Base-by-base conservation (phyloP, 2,797 vertebrate species). In the Thaleichthys pacificus region DNA sequence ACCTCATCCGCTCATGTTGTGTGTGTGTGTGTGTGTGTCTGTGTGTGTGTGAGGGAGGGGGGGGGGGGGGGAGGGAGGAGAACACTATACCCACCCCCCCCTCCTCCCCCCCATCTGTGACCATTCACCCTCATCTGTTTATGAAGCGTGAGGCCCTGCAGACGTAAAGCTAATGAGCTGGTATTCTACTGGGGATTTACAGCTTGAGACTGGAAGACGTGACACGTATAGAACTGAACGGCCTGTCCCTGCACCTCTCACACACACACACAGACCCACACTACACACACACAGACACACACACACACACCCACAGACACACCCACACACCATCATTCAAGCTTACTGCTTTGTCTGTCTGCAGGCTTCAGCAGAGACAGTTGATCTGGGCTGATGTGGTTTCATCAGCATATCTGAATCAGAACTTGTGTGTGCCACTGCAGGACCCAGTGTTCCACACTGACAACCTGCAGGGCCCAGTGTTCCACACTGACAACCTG, bases 91-190 rank as follows among this genome's bases (percentile, higher is more conserved):
- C 17, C 17, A 22, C 64, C 17, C 17, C 9, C 71, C 38, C 21
- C 66, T 42, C 35, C 65, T 21, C 21, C 79, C 68, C 64, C 17
- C 63, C 63, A 74, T 70, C 5, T 5, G 73, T 73, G 70, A 61
- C 70, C 72, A 62, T 82, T 85, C 72, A 54, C 63, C 63, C 79
- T 77, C 86, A 84, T 89, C 83, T 86, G 84, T 68, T 81, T 76
- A 57, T 35, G 32, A 35, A 28, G 47, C 35, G 49, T 0, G 8
- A 66, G 71, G 73, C 11, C 66, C 72, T 22, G 32, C 17, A 15
- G 14, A 72, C 81, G 82, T 72, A 75, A 77, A 85, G 75, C 68
- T n/a, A 32, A 35, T 32, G 57, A 12, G 58, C 47, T 61, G 54
- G 58, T 81, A 75, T 72, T 78, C 66, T 1, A n/a, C 7, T 22